phyloP scores from a whole-genome alignment of 2,797 vertebrate species.

The Semotilus atromaculatus region DNA sequence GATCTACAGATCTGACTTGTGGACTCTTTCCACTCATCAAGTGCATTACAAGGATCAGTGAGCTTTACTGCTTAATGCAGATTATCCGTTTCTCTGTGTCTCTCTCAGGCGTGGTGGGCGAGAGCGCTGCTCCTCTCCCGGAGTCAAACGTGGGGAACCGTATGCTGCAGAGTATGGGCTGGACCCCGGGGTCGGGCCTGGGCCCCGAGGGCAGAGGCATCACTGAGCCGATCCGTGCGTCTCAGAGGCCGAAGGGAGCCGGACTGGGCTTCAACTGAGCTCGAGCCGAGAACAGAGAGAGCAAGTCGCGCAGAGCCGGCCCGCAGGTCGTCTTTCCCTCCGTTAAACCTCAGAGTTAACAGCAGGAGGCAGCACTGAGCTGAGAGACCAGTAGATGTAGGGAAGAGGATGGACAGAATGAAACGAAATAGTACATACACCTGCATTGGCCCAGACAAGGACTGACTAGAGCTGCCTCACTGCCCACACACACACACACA shows the following conservation, averaged over 20 bases:
- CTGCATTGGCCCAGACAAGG: not conserved
- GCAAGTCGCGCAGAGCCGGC: not conserved
- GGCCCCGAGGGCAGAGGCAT: constrained; percentile 94
- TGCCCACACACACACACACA: constrained; percentile 15
- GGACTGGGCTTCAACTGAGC: constrained; percentile 81
- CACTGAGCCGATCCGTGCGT: constrained; percentile 88
- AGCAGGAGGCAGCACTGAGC: constrained; percentile 41
- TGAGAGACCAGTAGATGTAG: not conserved
- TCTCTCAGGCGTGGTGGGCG: constrained; percentile 84
- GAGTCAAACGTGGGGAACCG: constrained; percentile 92
- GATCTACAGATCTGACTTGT: not conserved
- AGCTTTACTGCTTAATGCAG: constrained; percentile 65
- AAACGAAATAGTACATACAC: not conserved
- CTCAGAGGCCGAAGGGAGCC: constrained; percentile 84
- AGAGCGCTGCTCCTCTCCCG: constrained; percentile 84
- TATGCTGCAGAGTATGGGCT: constrained; percentile 97
- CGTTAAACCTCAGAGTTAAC: not conserved
- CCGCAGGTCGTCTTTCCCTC: not conserved
- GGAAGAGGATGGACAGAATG: not conserved
- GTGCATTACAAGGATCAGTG: constrained; percentile 73
- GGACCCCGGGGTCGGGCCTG: constrained; percentile 90
- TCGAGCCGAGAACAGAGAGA: not conserved
- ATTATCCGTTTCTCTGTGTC: constrained; percentile 61
- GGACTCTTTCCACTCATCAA: constrained; percentile 62
- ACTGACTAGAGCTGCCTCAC: constrained; percentile 29